phyloP scores from a whole-genome alignment of 2,888 invertebrate genomes.

The Chelonus formosanus region DNA sequence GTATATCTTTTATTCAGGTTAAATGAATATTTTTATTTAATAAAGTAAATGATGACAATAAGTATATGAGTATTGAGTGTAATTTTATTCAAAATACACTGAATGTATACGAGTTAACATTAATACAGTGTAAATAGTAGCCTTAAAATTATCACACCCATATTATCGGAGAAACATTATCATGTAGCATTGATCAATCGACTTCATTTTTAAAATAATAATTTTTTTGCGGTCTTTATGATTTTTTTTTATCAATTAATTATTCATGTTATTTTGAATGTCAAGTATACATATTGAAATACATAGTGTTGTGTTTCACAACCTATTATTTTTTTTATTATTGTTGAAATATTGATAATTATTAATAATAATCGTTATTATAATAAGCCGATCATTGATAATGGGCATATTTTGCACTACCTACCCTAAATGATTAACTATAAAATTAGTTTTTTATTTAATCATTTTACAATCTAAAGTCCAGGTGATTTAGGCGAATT shows the following conservation, averaged over 20 bases:
- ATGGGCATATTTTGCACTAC: no score
- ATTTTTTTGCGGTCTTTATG: neutral
- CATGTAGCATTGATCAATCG: neutral
- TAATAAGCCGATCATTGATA: no score
- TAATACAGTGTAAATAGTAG: conserved; percentile 27
- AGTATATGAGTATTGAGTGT: conserved; percentile 32
- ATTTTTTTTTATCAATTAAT: conserved; percentile 27
- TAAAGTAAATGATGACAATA: no score
- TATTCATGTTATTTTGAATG: no score
- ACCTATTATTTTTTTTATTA: no score
- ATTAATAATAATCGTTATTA: no score
- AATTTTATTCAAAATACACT: conserved; percentile 45
- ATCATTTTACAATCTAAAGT: neutral
- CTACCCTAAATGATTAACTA: no score
- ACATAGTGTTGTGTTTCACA: no score
- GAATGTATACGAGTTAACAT: conserved; percentile 41
- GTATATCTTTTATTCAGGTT: no score
- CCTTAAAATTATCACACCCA: conserved; percentile 23
- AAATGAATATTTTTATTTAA: no score
- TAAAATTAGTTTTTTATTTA: neutral
- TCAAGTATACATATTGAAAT: no score
- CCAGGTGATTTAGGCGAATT: conserved; percentile 8
- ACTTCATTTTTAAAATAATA: conserved; percentile 3
- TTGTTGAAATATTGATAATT: no score
- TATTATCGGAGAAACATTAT: conserved; percentile 30